Evolutionary conservation across 2,797 vertebrate genomes (phyloP).

Genomic region (Poecile montanus): DNA sequence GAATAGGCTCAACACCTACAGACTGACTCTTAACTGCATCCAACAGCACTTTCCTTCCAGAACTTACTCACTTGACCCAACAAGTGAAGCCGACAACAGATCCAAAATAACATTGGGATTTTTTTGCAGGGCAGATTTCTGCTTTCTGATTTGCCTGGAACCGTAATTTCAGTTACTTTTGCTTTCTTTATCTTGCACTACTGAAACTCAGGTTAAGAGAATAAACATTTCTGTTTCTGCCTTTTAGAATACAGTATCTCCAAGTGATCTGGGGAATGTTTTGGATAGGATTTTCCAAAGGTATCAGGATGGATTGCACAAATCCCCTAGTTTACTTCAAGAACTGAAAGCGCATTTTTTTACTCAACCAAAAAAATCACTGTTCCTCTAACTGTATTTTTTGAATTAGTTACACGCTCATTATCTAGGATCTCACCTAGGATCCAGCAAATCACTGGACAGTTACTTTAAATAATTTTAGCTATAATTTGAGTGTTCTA

Average conservation of each 20-base stretch:
- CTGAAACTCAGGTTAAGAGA: neutral
- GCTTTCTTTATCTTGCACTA: neutral
- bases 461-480: neutral
- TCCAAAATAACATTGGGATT: fast-evolving
- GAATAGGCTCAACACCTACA: neutral
- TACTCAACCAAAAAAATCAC: neutral
- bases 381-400: neutral
- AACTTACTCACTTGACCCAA: neutral
- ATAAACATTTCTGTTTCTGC: neutral
- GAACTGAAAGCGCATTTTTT: neutral
- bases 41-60: neutral
- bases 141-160: neutral
- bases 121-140: neutral
- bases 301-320: fast-evolving
- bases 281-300: neutral
- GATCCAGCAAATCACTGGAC: neutral
- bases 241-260: neutral
- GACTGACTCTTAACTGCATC: neutral
- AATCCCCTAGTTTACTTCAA: neutral
- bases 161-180: neutral
- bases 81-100: neutral
- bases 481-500: neutral
- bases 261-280: neutral
- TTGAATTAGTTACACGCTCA: neutral
- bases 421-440: neutral